Evolutionary conservation across 2,113 vertebrate species (phyloP), one percentile per base, ranked within the genome.

Genomic region (Agapornis roseicollis): DNA sequence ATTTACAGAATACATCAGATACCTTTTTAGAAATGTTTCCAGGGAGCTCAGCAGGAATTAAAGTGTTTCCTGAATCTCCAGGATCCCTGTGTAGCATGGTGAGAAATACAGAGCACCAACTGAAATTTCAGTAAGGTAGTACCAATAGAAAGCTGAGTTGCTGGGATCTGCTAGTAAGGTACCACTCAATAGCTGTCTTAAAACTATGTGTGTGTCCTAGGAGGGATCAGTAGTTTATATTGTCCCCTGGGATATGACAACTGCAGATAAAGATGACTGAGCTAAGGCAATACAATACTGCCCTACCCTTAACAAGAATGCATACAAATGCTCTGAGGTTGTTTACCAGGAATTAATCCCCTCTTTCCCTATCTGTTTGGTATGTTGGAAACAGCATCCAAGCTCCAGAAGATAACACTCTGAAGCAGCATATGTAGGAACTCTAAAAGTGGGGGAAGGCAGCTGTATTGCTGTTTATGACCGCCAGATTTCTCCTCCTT

Each of bases 221-320:
- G 50, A 88, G 82, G 90, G 90, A 87, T 92, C 77, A 95, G 93
- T 55, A 80, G 88, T 65, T 87, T 94, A 90, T 76, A 72, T 83
- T 1, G 1, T 95, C 80, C 94, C 73, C 83, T 93, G 90, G 95
- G 95, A 96, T 94, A 94, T 95, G 89, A 94, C 86, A 76, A 89
- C 74, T 95, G 80, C 80, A 95, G 96, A 97, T 96, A 95, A 96
- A 97, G 92, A 92, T 79, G 81, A 31, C 88, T 88, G 73, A 96
- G 74, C 80, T 88, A 68, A 95, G 80, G 94, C 94, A 88, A 73
- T 95, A 85, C 85, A 92, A 78, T 89, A 82, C 91, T 93, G 94
- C 94, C 95, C 91, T 96, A 35, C 94, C 96, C 92, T 78, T 95
- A 58, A 78, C 85, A 97, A 94, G 89, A 97, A 96, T 97, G 93